Evolutionary conservation across 1,140 invertebrate genomes (phyloP).

Genomic region (Drosophila takahashii): DNA sequence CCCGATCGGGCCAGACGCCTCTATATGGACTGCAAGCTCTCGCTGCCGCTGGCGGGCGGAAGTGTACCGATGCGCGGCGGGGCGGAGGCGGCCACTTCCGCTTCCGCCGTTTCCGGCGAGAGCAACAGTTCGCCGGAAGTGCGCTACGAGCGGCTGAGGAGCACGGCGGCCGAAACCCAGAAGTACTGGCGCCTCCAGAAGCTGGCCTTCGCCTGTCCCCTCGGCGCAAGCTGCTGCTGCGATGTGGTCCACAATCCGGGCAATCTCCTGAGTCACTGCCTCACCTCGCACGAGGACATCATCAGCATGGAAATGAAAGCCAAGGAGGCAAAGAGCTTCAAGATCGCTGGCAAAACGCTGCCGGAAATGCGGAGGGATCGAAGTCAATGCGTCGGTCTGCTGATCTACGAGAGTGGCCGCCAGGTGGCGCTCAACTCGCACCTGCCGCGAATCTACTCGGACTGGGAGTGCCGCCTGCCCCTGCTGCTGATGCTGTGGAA

Average conservation of each 20-base stretch:
- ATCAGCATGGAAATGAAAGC: neutral
- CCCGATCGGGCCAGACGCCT: neutral
- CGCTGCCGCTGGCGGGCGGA: constrained; percentile 3
- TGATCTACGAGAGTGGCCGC: neutral
- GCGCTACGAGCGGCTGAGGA: constrained; percentile 3
- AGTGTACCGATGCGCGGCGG: constrained; percentile 9
- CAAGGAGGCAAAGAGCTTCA: neutral
- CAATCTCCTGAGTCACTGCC: constrained; percentile 8
- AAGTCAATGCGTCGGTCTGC: constrained; percentile 4
- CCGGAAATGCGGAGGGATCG: neutral
- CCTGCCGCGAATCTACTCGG: neutral
- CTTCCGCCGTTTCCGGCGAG: too few relatives aligned
- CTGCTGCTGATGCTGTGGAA: constrained; percentile 23
- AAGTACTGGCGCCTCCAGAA: constrained; percentile 1
- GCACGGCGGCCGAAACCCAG: neutral
- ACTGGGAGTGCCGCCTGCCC: neutral
- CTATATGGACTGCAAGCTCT: constrained; percentile 14
- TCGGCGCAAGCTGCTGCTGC: neutral
- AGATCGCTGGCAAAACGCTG: neutral
- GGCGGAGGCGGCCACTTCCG: neutral
- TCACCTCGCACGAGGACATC: neutral
- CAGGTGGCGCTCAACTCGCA: neutral
- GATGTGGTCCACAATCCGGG: neutral
- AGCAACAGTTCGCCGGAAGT: neutral
- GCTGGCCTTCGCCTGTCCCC: constrained; percentile 8